Percentiles rank a stretch among this genome's conserved stretches.
Conservation (phyloP, 1,140 invertebrate species). For the Zaprionus davidi region DNA sequence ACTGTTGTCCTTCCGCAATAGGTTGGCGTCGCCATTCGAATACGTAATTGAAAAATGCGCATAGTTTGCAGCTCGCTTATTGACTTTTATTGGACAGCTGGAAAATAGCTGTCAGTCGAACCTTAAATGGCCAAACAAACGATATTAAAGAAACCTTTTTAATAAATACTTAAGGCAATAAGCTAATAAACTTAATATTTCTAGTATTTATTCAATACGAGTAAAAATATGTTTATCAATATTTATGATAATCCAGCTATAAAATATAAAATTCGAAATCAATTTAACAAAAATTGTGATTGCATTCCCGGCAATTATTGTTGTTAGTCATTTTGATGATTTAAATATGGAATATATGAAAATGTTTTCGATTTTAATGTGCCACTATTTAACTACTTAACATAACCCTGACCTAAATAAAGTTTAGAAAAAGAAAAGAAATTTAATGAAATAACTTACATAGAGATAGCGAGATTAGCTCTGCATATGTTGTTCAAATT, state of each 20-base stretch:
- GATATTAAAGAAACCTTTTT: background rate
- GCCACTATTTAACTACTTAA: background rate
- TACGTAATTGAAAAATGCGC: constrained; percentile 80
- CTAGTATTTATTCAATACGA: background rate
- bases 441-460: constrained; percentile 1
- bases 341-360: background rate
- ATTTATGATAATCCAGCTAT: background rate
- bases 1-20: constrained; percentile 37
- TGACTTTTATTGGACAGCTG: constrained; percentile 77
- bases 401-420: background rate
- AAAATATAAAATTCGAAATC: background rate
- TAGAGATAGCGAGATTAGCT: background rate
- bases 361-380: background rate
- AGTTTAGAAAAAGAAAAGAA: background rate
- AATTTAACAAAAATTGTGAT: background rate
- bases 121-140: constrained; percentile 12
- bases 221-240: background rate
- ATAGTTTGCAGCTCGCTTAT: constrained; percentile 74
- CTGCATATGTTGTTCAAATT: constrained; percentile 1
- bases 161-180: background rate
- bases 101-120: constrained; percentile 17
- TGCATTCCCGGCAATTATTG: background rate
- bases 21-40: constrained; percentile 65
- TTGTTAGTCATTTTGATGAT: background rate
- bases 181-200: background rate